These are phyloP conservation scores for Clytia hemisphaerica DNA, from an alignment of 30 jellyfish, hydroid and myxozoan species.

Conservation along the genomic window DNA sequence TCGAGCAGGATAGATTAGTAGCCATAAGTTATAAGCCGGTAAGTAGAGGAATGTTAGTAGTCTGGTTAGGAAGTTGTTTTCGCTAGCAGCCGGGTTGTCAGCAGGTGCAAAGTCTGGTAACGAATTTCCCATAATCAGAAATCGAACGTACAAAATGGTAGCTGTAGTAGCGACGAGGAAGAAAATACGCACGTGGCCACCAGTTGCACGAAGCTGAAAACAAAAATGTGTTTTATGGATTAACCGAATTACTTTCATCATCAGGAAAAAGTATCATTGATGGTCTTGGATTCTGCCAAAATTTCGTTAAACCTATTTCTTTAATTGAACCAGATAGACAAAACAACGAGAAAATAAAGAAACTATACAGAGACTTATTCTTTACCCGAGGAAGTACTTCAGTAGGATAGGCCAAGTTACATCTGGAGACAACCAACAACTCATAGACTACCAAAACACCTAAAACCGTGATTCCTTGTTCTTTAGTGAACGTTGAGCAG, in stretches of 20 bases:
- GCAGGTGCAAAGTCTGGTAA: conserved; percentile 66
- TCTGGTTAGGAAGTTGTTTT: conserved; percentile 41
- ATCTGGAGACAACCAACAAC: conserved; percentile 30
- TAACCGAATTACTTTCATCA: neutral
- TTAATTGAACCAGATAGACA: neutral
- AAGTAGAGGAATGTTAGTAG: conserved; percentile 57
- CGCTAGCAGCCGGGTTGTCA: conserved; percentile 84
- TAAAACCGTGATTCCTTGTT: conserved; percentile 77
- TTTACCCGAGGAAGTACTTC: conserved; percentile 34
- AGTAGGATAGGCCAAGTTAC: conserved; percentile 21
- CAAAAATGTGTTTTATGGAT: neutral
- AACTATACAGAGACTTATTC: neutral
- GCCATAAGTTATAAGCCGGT: conserved; percentile 55
- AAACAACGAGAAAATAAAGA: neutral
- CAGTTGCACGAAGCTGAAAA: conserved; percentile 9
- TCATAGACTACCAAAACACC: conserved; percentile 68
- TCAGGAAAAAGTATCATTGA: neutral
- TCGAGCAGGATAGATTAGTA: conserved; percentile 78
- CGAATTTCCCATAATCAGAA: conserved; percentile 52
- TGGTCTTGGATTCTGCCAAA: neutral
- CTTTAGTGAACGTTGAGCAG: conserved; percentile 59
- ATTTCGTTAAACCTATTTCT: neutral
- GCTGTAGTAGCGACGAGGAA: conserved; percentile 20
- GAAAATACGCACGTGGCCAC: conserved; percentile 6
- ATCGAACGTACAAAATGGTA: conserved; percentile 37